Evolutionary conservation across 2,113 vertebrate species (phyloP).

Genomic region (Oenanthe melanoleuca): DNA sequence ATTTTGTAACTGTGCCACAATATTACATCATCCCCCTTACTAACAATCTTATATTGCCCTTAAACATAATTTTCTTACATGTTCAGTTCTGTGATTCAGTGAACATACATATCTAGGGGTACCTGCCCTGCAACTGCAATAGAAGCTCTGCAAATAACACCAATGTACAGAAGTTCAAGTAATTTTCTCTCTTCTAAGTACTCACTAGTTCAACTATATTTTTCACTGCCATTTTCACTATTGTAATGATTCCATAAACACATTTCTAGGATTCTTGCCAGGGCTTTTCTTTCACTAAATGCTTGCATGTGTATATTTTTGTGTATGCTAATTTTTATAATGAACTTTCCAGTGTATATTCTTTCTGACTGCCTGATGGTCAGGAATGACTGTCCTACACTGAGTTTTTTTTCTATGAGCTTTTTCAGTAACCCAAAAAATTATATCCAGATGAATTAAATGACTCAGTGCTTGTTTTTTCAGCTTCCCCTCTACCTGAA

Average conservation of each 20-base stretch:
- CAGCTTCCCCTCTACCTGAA: neutral
- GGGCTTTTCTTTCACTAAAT: neutral
- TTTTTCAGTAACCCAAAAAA: neutral
- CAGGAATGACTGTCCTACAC: neutral
- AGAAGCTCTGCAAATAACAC: neutral
- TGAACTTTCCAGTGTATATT: neutral
- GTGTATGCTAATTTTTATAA: neutral
- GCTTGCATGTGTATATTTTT: neutral
- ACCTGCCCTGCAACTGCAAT: neutral
- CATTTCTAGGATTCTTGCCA: neutral
- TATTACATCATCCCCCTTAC: neutral
- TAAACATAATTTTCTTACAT: neutral
- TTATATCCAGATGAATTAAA: neutral
- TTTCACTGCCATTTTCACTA: constrained; percentile 1
- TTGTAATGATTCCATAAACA: neutral
- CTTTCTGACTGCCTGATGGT: neutral
- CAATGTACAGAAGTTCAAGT: neutral
- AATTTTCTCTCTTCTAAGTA: neutral
- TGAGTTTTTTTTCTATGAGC: neutral
- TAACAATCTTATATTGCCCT: neutral
- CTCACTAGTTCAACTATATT: neutral
- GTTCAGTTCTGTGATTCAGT: neutral
- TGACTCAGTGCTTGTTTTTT: neutral
- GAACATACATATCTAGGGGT: neutral
- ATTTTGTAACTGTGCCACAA: neutral